Percentiles rank a stretch among this genome's conserved stretches.
Evolutionary conservation across 2,797 vertebrate genomes (phyloP).

Genomic region (Oreochromis grahami): DNA sequence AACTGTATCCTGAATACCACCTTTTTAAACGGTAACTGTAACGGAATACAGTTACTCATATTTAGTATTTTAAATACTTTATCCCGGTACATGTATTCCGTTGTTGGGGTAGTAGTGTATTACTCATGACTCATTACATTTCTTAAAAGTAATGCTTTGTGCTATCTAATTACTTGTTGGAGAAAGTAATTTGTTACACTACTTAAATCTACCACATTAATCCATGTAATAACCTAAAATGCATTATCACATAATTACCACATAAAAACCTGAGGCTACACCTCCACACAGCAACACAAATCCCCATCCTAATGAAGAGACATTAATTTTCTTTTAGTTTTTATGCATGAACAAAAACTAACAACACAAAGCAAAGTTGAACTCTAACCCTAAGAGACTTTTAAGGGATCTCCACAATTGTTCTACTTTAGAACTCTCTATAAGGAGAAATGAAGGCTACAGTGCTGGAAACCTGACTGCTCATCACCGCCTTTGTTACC

Average conservation of each 20-base stretch:
- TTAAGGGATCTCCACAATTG: not conserved
- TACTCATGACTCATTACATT: not conserved
- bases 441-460: not conserved
- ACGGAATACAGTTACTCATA: not conserved
- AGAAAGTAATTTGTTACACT: not conserved
- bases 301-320: not conserved
- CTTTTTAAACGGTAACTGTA: not conserved
- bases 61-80: not conserved
- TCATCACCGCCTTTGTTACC: not conserved
- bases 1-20: not conserved
- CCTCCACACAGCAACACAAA: not conserved
- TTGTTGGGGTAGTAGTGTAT: not conserved
- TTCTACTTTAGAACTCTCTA: not conserved
- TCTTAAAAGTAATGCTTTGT: not conserved
- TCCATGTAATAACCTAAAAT: not conserved
- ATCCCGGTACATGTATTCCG: not conserved
- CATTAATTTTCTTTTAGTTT: not conserved
- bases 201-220: not conserved
- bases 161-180: not conserved
- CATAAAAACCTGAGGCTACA: not conserved
- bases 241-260: not conserved
- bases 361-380: not conserved
- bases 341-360: not conserved
- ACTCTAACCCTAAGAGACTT: not conserved
- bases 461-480: not conserved